Evolutionary conservation across 2,888 invertebrate species (phyloP).

Genomic region (Leptopterna dolabrata): DNA sequence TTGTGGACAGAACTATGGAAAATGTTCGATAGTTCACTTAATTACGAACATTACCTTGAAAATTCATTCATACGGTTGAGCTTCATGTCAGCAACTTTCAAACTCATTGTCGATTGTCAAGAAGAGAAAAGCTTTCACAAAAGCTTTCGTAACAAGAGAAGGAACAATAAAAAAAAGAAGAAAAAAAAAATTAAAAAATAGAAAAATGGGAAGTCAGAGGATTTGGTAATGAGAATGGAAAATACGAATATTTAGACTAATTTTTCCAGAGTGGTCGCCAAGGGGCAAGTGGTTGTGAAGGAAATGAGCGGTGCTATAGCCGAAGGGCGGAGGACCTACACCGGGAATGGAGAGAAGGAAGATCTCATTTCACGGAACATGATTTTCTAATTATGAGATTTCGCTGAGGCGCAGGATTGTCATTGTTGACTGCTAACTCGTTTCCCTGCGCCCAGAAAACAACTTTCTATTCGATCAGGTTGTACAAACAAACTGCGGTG

Average conservation of each 20-base stretch:
- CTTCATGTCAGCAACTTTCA: no score
- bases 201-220: constrained; percentile 15
- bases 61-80: no score
- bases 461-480: constrained; percentile 42
- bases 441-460: constrained; percentile 13
- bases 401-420: constrained; percentile 52
- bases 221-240: constrained; percentile 34
- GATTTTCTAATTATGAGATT: constrained; percentile 56
- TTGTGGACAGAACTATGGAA: no score
- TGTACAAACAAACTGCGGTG: constrained; percentile 35
- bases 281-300: constrained; percentile 45
- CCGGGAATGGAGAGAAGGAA: constrained; percentile 38
- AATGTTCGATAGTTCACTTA: no score
- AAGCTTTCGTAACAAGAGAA: no score
- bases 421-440: constrained; percentile 47
- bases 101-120: no score
- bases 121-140: no score
- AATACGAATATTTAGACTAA: constrained; percentile 40
- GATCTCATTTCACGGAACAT: constrained; percentile 56
- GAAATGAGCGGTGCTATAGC: constrained; percentile 37
- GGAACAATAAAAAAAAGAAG: no score
- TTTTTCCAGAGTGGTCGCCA: constrained; percentile 44
- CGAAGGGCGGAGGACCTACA: constrained; percentile 24
- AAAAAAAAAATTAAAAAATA: no score
- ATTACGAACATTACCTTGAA: no score